phyloP scores from a whole-genome alignment of 1,140 invertebrate species.

The Cydia splendana region DNA sequence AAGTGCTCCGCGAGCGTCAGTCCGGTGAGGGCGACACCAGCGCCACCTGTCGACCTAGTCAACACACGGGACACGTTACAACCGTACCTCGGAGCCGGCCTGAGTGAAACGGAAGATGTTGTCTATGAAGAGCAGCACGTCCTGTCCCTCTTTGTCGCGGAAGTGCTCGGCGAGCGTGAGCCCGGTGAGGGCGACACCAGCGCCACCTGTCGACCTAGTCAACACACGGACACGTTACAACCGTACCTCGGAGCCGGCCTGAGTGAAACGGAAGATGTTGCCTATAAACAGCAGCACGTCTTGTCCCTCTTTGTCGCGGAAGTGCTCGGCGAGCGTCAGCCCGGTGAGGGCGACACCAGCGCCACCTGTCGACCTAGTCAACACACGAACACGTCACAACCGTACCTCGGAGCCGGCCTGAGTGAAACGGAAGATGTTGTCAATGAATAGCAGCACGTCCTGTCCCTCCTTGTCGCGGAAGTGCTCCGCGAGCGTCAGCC shows the following conservation, averaged over 20 bases:
- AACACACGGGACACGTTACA: too few species aligned
- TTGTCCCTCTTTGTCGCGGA: constrained; percentile 94
- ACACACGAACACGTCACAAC: too few species aligned
- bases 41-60: constrained; percentile 56
- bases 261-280: constrained; percentile 99
- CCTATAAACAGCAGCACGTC: constrained; percentile 96
- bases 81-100: constrained; percentile 95
- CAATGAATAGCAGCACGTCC: constrained; percentile 94
- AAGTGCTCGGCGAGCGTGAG: constrained; percentile 90
- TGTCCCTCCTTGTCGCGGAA: constrained; percentile 94
- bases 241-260: constrained; percentile 96
- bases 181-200: constrained; percentile 95
- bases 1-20: constrained; percentile 89
- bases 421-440: constrained; percentile 99
- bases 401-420: too few species aligned
- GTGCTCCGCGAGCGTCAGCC: constrained; percentile 88
- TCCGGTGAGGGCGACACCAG: constrained; percentile 95
- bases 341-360: constrained; percentile 96
- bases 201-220: constrained; percentile 75
- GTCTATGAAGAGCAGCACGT: constrained; percentile 95
- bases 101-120: constrained; percentile 99
- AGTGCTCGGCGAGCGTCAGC: constrained; percentile 88
- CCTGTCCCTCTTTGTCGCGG: constrained; percentile 93
- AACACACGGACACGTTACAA: too few species aligned
- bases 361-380: constrained; percentile 58